Evolutionary conservation across 1,140 invertebrate genomes (phyloP), one percentile per base, ranked within the genome.

Genomic region (Panulirus ornatus): DNA sequence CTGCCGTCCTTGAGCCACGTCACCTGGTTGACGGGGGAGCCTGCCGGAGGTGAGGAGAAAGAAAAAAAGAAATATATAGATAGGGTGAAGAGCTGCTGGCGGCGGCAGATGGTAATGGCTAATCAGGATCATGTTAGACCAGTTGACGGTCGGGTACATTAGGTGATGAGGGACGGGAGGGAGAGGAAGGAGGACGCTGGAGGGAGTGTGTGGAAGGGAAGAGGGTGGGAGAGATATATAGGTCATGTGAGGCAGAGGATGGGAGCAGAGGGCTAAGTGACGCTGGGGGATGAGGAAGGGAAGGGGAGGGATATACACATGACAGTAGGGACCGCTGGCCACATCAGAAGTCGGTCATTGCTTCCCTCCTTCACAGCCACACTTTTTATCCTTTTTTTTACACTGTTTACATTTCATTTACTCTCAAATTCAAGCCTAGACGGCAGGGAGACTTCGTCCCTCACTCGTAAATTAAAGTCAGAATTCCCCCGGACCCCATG

Each of bases 21-120:
- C 9, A 89, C 87, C 54, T 89, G 78, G 42, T 89, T 89, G 14
- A 89, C 79, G 0, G 87, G 87, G n/a, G 87, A 89, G 38, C 87
- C 87, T 89, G 78, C 30, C 1, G 76, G 73, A 44, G 30, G 1
- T 36, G 22, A 36, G 44, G 51, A 83, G 81, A 83, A 54, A 66
- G 81, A 83, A 54, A 66, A 54, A 83, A 54, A 83, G 81, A 66
- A 54, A 66, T 27, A 82, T 51, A 42, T 66, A 70, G 66, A 73
- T 16, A 44, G 63, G 27, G 66, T 9, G 36, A 1, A n/a, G n/a
- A n/a, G n/a, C n/a, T n/a, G n/a, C n/a, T 27, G 19, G 19, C 9
- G 66, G 66, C 66, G n/a, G n/a, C 36, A n/a, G 16, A 0, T 42
- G 38, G 16, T 84, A 84, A 84, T 84, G 27, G 82, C 82, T 84